Evolutionary conservation across 2,888 invertebrate species (phyloP).

Genomic region (Meteorus cinctellus): DNA sequence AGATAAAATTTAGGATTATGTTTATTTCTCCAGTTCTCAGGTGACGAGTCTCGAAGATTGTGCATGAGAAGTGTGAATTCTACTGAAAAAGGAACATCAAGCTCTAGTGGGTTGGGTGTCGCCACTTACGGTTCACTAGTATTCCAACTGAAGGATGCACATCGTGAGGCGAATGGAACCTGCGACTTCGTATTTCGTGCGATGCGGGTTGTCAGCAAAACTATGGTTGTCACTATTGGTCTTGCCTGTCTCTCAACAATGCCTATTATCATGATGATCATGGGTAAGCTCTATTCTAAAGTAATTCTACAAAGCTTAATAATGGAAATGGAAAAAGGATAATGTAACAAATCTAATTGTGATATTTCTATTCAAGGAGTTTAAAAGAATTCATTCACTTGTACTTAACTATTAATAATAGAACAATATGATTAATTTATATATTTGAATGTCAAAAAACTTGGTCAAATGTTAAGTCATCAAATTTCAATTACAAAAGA

Average conservation of each 20-base stretch:
- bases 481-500: not conserved
- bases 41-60: conserved; percentile 82
- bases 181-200: conserved; percentile 85
- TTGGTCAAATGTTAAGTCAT: not conserved
- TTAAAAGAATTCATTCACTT: too few relatives aligned
- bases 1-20: not conserved
- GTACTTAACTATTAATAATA: too few relatives aligned
- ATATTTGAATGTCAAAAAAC: not conserved
- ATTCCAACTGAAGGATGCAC: conserved; percentile 86
- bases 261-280: conserved; percentile 84
- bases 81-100: conserved; percentile 68
- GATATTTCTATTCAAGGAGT: too few relatives aligned
- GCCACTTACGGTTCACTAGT: conserved; percentile 85
- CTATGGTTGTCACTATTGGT: conserved; percentile 82
- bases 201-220: conserved; percentile 82
- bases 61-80: conserved; percentile 74
- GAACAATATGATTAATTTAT: not conserved
- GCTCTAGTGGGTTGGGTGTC: conserved; percentile 67
- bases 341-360: not conserved
- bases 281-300: conserved; percentile 78
- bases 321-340: not conserved
- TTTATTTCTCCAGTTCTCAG: conserved; percentile 78
- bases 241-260: conserved; percentile 81
- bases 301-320: conserved; percentile 11
- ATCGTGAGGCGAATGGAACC: conserved; percentile 83